phyloP scores from a whole-genome alignment of 2,888 invertebrate species.

The Xanthia togata region DNA sequence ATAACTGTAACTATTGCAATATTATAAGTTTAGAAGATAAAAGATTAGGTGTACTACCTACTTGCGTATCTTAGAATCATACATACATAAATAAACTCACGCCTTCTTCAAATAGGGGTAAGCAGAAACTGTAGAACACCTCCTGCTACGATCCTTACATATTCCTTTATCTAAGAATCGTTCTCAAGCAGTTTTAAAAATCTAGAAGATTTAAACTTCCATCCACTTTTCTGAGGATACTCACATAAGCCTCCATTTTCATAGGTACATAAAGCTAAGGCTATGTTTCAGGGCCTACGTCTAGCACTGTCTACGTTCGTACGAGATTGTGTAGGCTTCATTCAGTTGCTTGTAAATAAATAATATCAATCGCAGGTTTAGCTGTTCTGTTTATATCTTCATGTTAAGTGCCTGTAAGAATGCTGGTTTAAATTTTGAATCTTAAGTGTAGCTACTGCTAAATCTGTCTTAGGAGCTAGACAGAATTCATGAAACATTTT shows the following conservation, averaged over 20 bases:
- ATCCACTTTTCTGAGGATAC: neutral
- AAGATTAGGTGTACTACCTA: no score
- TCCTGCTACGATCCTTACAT: neutral
- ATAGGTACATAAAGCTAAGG: neutral
- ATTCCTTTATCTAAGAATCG: neutral
- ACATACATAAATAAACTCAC: neutral
- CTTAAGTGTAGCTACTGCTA: neutral
- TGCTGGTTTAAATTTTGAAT: constrained; percentile 13
- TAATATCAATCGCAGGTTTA: constrained; percentile 19
- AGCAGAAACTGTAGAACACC: neutral
- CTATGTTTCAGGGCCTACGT: neutral
- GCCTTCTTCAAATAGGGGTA: neutral
- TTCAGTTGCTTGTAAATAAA: constrained; percentile 35
- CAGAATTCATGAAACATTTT: neutral
- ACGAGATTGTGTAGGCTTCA: constrained; percentile 4
- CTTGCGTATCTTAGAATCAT: neutral
- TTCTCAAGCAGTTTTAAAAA: neutral
- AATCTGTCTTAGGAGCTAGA: no score
- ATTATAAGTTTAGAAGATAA: neutral
- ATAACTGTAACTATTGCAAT: neutral
- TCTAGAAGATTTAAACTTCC: neutral
- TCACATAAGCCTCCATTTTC: neutral
- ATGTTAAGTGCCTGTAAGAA: neutral
- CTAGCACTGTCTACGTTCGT: neutral
- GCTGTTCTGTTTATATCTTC: neutral